These are phyloP conservation scores for Onthophagus sagittarius DNA, from an alignment of 2,888 invertebrate genomes.

Conservation along the genomic window DNA sequence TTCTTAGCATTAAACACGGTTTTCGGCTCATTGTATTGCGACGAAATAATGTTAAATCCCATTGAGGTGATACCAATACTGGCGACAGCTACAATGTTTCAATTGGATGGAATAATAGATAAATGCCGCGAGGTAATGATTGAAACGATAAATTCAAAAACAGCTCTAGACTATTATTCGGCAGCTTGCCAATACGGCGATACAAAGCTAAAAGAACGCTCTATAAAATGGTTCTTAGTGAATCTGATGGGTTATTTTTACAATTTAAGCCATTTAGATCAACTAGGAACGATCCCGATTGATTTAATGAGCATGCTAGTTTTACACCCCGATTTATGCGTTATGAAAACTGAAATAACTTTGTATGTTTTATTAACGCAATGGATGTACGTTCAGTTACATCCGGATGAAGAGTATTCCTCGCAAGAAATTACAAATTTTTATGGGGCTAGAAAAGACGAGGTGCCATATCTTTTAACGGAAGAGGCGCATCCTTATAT, in stretches of 20 bases:
- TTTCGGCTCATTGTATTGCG: constrained; percentile 72
- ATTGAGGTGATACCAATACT: constrained; percentile 63
- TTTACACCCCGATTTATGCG: constrained; percentile 62
- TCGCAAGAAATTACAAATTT: constrained; percentile 43
- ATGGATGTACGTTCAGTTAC: constrained; percentile 61
- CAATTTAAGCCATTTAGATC: constrained; percentile 39
- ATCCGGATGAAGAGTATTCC: constrained; percentile 39
- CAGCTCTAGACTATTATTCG: constrained; percentile 64
- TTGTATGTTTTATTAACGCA: constrained; percentile 66
- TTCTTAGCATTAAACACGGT: constrained; percentile 63
- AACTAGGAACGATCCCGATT: constrained; percentile 52
- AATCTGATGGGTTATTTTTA: constrained; percentile 62
- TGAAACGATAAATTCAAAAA: constrained; percentile 69
- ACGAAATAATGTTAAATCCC: constrained; percentile 68
- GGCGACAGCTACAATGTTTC: constrained; percentile 71
- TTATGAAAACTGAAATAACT: constrained; percentile 76
- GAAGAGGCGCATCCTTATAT: constrained; percentile 58
- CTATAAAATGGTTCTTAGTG: constrained; percentile 66
- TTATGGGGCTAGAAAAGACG: constrained; percentile 48
- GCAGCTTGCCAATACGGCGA: constrained; percentile 67
- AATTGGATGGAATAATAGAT: constrained; percentile 67
- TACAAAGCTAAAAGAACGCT: constrained; percentile 57
- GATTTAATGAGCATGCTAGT: constrained; percentile 63
- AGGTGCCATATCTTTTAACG: constrained; percentile 57
- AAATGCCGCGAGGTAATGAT: constrained; percentile 71